Evolutionary conservation across 2,797 vertebrate genomes (phyloP).

Genomic region (Pterois miles): DNA sequence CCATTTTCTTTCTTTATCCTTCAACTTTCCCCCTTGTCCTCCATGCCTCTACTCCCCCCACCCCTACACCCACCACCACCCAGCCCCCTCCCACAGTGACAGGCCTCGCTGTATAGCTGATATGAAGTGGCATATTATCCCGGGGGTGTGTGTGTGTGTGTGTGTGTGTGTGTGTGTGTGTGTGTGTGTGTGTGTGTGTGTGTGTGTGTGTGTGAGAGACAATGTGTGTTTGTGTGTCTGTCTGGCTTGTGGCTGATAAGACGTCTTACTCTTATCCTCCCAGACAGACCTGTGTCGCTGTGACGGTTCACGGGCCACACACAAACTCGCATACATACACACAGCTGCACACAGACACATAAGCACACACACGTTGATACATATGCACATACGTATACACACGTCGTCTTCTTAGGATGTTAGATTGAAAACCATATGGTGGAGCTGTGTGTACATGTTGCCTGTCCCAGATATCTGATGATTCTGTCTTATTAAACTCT

Average conservation of each 20-base stretch:
- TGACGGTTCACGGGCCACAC: constrained; percentile 44
- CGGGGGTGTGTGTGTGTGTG: constrained; percentile 15
- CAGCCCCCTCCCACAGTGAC: constrained; percentile 16
- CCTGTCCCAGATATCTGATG: constrained; percentile 49
- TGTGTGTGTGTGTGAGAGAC: constrained; percentile 2
- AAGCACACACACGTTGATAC: neutral
- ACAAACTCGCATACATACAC: constrained; percentile 1
- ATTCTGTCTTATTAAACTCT: constrained; percentile 57
- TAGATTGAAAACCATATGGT: constrained; percentile 27
- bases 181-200: constrained; percentile 24
- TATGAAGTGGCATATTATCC: constrained; percentile 55
- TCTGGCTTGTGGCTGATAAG: constrained; percentile 69
- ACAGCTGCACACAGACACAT: neutral
- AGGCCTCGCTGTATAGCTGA: constrained; percentile 50
- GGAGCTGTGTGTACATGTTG: constrained; percentile 24
- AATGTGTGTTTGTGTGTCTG: constrained; percentile 46
- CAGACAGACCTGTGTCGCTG: constrained; percentile 59
- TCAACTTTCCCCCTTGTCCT: neutral
- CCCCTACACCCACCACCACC: no score
- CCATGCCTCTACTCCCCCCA: neutral
- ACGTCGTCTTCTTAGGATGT: neutral
- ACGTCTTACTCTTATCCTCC: constrained; percentile 66
- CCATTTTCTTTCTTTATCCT: constrained; percentile 19
- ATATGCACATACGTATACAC: neutral
- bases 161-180: constrained; percentile 5